Conservation (phyloP, 2,113 vertebrate genomes). For the Syngnathus scovelli region DNA sequence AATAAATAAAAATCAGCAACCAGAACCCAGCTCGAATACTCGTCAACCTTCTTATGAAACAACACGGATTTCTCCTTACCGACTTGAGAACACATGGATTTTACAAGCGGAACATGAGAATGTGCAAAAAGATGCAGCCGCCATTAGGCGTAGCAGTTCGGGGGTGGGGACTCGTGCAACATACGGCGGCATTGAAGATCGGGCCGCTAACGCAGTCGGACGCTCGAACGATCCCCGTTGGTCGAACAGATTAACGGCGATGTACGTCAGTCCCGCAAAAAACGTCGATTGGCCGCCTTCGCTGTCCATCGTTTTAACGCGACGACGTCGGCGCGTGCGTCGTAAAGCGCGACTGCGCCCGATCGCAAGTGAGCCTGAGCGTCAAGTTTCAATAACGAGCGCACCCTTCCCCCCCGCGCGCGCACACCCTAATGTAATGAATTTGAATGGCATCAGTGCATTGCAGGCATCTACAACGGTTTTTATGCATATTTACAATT, state of each 20-base stretch:
- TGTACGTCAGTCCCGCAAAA: conserved; percentile 72
- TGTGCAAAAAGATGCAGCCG: conserved; percentile 37
- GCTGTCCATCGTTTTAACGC: conserved; percentile 63
- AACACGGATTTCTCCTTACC: conserved; percentile 52
- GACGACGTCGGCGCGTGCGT: background rate
- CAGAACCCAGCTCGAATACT: conserved; percentile 23
- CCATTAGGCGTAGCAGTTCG: conserved; percentile 41
- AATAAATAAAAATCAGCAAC: background rate
- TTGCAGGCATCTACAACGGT: too few species aligned
- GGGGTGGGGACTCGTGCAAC: conserved; percentile 44
- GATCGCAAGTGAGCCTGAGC: background rate
- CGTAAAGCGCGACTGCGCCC: conserved; percentile 33
- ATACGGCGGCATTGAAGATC: conserved; percentile 59
- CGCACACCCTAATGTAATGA: too few species aligned
- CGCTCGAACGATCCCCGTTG: conserved; percentile 46
- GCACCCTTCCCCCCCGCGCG: background rate
- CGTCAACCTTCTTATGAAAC: conserved; percentile 47
- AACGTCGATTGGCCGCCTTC: conserved; percentile 49
- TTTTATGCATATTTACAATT: too few species aligned
- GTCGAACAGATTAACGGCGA: conserved; percentile 60
- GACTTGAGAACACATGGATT: conserved; percentile 38
- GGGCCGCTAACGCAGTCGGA: conserved; percentile 20
- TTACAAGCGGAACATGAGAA: conserved; percentile 42
- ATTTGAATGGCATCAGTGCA: too few species aligned
- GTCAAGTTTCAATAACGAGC: conserved; percentile 20